These are phyloP conservation scores for Amphiduros pacificus DNA, from an alignment of 2,888 invertebrate species.

Conservation along the genomic window DNA sequence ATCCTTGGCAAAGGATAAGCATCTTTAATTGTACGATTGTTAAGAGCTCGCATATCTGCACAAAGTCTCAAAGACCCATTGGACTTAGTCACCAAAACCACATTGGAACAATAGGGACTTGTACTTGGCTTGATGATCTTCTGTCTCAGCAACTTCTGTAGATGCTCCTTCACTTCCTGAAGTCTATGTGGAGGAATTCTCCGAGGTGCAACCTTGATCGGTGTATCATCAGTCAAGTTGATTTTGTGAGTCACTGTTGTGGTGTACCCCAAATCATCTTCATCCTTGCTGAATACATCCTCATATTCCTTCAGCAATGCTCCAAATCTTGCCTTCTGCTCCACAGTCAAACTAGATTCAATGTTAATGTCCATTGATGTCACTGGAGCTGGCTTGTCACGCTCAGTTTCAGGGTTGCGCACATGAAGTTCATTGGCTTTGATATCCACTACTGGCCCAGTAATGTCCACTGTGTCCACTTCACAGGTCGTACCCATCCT, in stretches of 20 bases:
- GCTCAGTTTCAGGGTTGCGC: background rate
- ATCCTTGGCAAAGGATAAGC: slow-evolving; percentile 26
- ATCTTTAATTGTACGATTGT: slow-evolving; percentile 25
- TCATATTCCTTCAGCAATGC: no score
- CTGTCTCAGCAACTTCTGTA: background rate
- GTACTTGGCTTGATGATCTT: background rate
- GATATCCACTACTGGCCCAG: background rate
- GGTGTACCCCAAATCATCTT: background rate
- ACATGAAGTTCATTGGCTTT: background rate
- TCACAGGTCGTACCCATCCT: background rate
- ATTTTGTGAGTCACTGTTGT: background rate
- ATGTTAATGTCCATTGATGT: no score
- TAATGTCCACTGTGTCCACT: background rate
- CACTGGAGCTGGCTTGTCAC: no score
- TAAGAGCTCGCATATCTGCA: slow-evolving; percentile 26
- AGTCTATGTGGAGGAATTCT: background rate
- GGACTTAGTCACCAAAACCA: slow-evolving; percentile 24
- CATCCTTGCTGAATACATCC: background rate
- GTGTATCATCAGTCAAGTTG: background rate
- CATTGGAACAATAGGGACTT: slow-evolving; percentile 1
- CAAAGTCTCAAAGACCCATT: slow-evolving; percentile 24
- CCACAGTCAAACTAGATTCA: no score
- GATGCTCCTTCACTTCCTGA: background rate
- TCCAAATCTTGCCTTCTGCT: no score
- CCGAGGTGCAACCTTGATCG: background rate